phyloP scores from a whole-genome alignment of 2,797 vertebrate species.

The Holocentrus rufus region DNA sequence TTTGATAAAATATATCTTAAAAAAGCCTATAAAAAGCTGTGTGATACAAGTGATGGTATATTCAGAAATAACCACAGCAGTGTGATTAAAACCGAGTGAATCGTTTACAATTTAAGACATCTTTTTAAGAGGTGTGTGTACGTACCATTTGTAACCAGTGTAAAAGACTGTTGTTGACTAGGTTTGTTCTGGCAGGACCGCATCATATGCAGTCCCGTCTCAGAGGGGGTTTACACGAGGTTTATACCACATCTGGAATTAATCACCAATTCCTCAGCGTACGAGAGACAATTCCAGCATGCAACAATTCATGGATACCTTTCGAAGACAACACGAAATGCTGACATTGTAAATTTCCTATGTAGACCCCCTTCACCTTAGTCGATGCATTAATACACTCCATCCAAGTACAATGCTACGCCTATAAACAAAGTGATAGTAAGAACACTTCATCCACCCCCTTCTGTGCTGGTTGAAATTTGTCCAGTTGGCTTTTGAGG shows the following conservation, averaged over 20 bases:
- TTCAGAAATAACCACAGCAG: slow-evolving; percentile 54
- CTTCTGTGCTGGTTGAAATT: slow-evolving; percentile 30
- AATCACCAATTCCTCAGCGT: slow-evolving; percentile 14
- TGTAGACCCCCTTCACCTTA: slow-evolving; percentile 1
- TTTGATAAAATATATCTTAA: slow-evolving; percentile 47
- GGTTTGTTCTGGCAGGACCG: slow-evolving; percentile 16
- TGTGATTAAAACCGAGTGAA: slow-evolving; percentile 51
- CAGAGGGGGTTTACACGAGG: neutral
- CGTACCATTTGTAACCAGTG: slow-evolving; percentile 53
- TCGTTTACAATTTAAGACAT: slow-evolving; percentile 35
- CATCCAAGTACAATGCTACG: slow-evolving; percentile 28
- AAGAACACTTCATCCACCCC: slow-evolving; percentile 14
- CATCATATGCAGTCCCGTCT: neutral
- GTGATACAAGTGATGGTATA: slow-evolving; percentile 33
- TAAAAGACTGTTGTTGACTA: slow-evolving; percentile 37
- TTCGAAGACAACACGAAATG: slow-evolving; percentile 13
- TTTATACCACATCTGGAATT: slow-evolving; percentile 52
- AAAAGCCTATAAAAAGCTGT: slow-evolving; percentile 66
- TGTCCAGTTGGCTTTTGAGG: slow-evolving; percentile 56
- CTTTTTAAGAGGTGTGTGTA: slow-evolving; percentile 21
- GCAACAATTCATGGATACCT: slow-evolving; percentile 28
- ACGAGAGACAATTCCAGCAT: slow-evolving; percentile 26
- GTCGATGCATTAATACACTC: neutral
- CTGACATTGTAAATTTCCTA: slow-evolving; percentile 6
- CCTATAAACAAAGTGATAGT: slow-evolving; percentile 5